phyloP scores from a whole-genome alignment of 2,888 invertebrate species.

The Tineola bisselliella region DNA sequence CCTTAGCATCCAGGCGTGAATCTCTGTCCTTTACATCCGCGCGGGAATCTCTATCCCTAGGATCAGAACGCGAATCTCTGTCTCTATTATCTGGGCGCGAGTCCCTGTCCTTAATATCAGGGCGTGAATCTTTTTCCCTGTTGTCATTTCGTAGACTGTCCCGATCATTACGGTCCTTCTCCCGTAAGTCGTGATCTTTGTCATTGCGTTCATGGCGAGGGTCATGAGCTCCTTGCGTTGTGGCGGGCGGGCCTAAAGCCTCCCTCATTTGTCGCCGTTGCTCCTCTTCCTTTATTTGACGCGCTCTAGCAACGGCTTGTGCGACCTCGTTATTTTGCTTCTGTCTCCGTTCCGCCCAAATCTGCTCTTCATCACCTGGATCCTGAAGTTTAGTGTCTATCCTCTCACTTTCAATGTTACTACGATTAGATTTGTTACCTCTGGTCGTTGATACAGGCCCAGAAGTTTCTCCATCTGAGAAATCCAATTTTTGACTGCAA shows the following conservation, averaged over 20 bases:
- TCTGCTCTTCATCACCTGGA: slow-evolving; percentile 57
- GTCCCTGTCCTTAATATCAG: slow-evolving; percentile 18
- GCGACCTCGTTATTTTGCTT: slow-evolving; percentile 78
- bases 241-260: slow-evolving; percentile 31
- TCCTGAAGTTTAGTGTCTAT: slow-evolving; percentile 46
- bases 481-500: slow-evolving; percentile 86
- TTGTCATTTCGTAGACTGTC: slow-evolving; percentile 31
- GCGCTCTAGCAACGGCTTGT: slow-evolving; percentile 83
- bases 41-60: slow-evolving; percentile 13
- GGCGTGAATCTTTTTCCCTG: slow-evolving; percentile 27
- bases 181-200: slow-evolving; percentile 20
- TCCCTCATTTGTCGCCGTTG: slow-evolving; percentile 74
- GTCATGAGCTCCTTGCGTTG: slow-evolving; percentile 28
- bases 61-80: slow-evolving; percentile 17
- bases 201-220: slow-evolving; percentile 28
- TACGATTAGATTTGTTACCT: slow-evolving; percentile 37
- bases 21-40: slow-evolving; percentile 16
- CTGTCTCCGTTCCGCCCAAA: slow-evolving; percentile 76
- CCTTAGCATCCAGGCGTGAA: slow-evolving; percentile 8
- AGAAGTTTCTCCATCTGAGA: slow-evolving; percentile 87
- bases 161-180: slow-evolving; percentile 34
- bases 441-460: slow-evolving; percentile 32
- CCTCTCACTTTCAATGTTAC: slow-evolving; percentile 44
- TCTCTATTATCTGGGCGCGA: slow-evolving; percentile 14
- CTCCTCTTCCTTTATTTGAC: slow-evolving; percentile 88